Conservation (phyloP, 2,888 invertebrate genomes). For the Agelastica alni region DNA sequence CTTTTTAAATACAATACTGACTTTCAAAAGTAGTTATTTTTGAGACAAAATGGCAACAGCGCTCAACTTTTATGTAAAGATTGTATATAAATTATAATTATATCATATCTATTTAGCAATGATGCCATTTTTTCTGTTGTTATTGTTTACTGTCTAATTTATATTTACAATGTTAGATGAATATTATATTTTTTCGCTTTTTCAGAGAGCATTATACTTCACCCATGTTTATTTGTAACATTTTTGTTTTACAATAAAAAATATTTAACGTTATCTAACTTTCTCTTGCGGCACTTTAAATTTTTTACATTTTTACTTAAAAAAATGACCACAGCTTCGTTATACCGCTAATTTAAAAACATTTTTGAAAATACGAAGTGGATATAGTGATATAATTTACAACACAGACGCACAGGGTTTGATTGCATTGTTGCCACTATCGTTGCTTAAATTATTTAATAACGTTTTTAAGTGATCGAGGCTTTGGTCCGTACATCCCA, state of each 20-base stretch:
- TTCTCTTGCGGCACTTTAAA: too few species aligned
- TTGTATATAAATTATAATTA: conserved; percentile 3
- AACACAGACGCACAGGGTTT: too few species aligned
- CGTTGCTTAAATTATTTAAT: too few species aligned
- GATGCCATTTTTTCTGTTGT: conserved; percentile 34
- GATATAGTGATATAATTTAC: too few species aligned
- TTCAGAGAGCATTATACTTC: conserved; percentile 32
- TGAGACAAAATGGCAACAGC: conserved; percentile 3
- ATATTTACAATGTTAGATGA: conserved; percentile 43
- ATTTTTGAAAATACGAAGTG: too few species aligned
- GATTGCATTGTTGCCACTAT: too few species aligned
- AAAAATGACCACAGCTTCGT: too few species aligned
- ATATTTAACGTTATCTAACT: conserved; percentile 48
- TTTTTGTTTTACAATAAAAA: conserved; percentile 51
- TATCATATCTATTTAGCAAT: conserved; percentile 3
- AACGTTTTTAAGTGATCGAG: too few species aligned
- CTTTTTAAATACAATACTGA: conserved; percentile 50
- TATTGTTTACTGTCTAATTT: conserved; percentile 43
- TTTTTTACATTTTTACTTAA: too few species aligned
- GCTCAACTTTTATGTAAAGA: neutral
- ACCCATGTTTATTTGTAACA: conserved; percentile 47
- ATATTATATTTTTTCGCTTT: conserved; percentile 32
- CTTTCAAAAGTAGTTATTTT: conserved; percentile 26
- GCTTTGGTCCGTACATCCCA: too few species aligned
- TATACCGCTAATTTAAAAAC: too few species aligned